Base-by-base conservation (phyloP, 2,888 invertebrate species). In the Chrysina gloriosa region DNA sequence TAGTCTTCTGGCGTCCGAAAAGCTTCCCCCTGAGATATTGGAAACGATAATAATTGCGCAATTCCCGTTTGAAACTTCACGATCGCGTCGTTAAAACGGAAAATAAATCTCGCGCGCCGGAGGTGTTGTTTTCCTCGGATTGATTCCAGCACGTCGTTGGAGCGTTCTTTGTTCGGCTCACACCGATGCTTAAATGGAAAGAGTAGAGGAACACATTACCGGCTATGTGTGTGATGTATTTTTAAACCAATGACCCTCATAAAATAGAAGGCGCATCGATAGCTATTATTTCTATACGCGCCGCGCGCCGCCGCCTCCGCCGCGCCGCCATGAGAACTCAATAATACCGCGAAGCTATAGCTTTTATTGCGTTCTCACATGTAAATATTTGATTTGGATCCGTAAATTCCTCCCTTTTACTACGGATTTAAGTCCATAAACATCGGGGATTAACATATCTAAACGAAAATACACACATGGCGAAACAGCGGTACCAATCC, bases 341-440 rank as follows among this genome's bases (percentile, higher is more conserved):
- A 66, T 66, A 66, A 58, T 47, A 47, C 66, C 58, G 34, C 48
- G 47, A 34, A 58, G 58, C 58, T 23, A 56, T 42, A 47, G 58
- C 56, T 58, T 66, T 66, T 66, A 66, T 58, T 56, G 54, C 56
- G 39, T 66, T 58, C 58, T 56, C 31, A 29, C 66, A 47, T 56
- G 66, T 66, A 66, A 66, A 66, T 66, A 66, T 66, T 66, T 66
- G 58, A 66, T 56, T 54, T 66, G 34, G 14, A 56, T 16, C 14
- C 45, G 56, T 56, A 58, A 66, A 54, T 47, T 58, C 39, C 58
- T 34, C 58, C 58, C 58, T 58, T 58, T 58, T 58, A 39, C 39
- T 58, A 39, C 42, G 39, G 58, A 39, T 58, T 58, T 58, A 58
- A 58, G 58, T 58, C 58, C 39, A 58, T 58, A 58, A 58, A 58